Conservation (phyloP, 2,888 invertebrate species). For the Ernsta delagoae region DNA sequence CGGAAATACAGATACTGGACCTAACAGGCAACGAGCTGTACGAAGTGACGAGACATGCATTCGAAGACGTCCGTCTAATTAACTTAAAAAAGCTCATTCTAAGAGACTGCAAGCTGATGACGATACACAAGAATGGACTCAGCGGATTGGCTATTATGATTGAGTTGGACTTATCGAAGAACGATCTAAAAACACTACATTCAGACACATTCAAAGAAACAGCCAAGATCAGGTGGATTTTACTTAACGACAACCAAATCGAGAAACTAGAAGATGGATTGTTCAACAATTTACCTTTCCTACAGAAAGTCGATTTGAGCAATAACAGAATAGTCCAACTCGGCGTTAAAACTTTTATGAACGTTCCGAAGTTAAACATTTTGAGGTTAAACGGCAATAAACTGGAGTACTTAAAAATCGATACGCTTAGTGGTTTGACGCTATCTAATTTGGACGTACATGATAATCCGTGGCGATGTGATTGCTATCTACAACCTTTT, state of each 20-base stretch:
- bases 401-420: slow-evolving; percentile 87
- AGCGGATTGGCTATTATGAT: slow-evolving; percentile 91
- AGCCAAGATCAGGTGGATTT: slow-evolving; percentile 88
- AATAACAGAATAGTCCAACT: slow-evolving; percentile 90
- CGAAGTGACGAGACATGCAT: slow-evolving; percentile 87
- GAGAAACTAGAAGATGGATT: slow-evolving; percentile 89
- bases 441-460: slow-evolving; percentile 90
- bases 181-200: slow-evolving; percentile 87
- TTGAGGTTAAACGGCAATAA: slow-evolving; percentile 90
- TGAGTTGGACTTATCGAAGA: slow-evolving; percentile 92
- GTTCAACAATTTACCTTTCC: slow-evolving; percentile 89
- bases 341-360: slow-evolving; percentile 88
- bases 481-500: slow-evolving; percentile 92
- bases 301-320: slow-evolving; percentile 91
- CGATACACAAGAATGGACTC: slow-evolving; percentile 90
- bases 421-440: slow-evolving; percentile 87
- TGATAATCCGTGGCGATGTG: slow-evolving; percentile 95
- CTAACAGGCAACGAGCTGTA: slow-evolving; percentile 89
- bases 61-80: slow-evolving; percentile 87
- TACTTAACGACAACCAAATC: slow-evolving; percentile 90
- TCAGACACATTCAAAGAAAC: slow-evolving; percentile 90
- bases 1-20: slow-evolving; percentile 89
- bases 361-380: slow-evolving; percentile 87
- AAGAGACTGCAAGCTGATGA: slow-evolving; percentile 89
- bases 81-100: slow-evolving; percentile 93